These are phyloP conservation scores for Leptinotarsa defecta DNA, from an alignment of 1,140 invertebrate genomes.

Conservation along the genomic window DNA sequence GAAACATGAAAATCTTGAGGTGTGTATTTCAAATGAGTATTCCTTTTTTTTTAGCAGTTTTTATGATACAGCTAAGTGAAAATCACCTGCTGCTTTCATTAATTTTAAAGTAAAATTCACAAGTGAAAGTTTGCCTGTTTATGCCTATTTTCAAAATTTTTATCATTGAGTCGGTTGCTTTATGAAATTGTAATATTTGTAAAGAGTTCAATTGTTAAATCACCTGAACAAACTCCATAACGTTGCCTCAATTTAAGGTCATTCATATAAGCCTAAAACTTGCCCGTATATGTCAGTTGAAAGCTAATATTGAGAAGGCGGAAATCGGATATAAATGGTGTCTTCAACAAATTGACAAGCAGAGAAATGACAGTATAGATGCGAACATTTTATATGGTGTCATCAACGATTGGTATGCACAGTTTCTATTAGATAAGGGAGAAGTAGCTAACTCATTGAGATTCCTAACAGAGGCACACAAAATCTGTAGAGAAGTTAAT, in stretches of 20 bases:
- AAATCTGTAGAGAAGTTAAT: constrained; percentile 67
- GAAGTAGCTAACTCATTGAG: constrained; percentile 68
- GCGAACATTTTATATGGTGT: constrained; percentile 72
- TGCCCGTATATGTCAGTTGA: constrained; percentile 71
- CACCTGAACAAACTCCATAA: no score
- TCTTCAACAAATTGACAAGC: constrained; percentile 68
- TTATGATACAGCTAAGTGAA: not conserved
- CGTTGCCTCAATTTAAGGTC: constrained; percentile 49
- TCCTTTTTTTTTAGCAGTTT: not conserved
- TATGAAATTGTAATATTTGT: no score
- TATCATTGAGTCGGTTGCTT: no score
- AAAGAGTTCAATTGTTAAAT: no score
- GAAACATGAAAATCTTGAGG: constrained; percentile 73
- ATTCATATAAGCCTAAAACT: constrained; percentile 79
- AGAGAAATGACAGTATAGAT: constrained; percentile 59
- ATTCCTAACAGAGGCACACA: constrained; percentile 71
- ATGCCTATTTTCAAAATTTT: no score
- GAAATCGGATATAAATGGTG: constrained; percentile 78
- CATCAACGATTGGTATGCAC: constrained; percentile 81
- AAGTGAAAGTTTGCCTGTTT: no score
- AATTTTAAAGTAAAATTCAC: no score
- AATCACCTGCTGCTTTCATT: no score
- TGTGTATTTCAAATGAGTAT: constrained; percentile 47
- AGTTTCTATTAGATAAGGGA: constrained; percentile 70
- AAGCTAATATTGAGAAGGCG: constrained; percentile 68